Evolutionary conservation across 2,888 invertebrate genomes (phyloP).

Genomic region (Drosophila prostipennis): DNA sequence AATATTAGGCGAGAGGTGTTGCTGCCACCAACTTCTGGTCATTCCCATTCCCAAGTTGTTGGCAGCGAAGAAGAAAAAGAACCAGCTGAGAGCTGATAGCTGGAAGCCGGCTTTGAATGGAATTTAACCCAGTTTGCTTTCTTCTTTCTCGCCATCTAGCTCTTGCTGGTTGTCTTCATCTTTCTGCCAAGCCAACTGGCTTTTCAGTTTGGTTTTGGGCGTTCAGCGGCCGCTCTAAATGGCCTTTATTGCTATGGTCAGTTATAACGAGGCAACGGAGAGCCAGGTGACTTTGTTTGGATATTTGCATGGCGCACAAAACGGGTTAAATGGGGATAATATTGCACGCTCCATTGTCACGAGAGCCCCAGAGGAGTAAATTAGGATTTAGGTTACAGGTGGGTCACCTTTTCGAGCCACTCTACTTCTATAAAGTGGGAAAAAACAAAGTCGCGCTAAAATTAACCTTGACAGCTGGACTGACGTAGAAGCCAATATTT

Average conservation of each 20-base stretch:
- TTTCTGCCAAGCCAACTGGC: slow-evolving; percentile 46
- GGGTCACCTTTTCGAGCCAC: neutral
- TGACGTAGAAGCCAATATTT: slow-evolving; percentile 34
- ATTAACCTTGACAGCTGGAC: slow-evolving; percentile 15
- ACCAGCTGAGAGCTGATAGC: slow-evolving; percentile 63
- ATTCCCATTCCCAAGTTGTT: slow-evolving; percentile 16
- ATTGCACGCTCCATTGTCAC: slow-evolving; percentile 11
- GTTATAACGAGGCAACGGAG: slow-evolving; percentile 51
- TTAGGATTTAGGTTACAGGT: neutral
- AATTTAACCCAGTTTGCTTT: slow-evolving; percentile 78
- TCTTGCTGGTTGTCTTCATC: slow-evolving; percentile 27
- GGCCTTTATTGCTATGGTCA: slow-evolving; percentile 63
- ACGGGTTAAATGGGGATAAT: slow-evolving; percentile 34
- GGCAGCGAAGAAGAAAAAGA: slow-evolving; percentile 44
- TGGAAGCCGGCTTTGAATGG: slow-evolving; percentile 65
- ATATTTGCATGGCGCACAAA: slow-evolving; percentile 33
- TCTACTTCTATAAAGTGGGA: too few species aligned
- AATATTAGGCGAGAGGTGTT: slow-evolving; percentile 54
- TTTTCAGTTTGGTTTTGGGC: slow-evolving; percentile 50
- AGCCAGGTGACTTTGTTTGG: slow-evolving; percentile 40
- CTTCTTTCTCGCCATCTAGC: slow-evolving; percentile 50
- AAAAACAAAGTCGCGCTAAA: too few species aligned
- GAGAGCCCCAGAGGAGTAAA: neutral
- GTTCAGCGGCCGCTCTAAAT: slow-evolving; percentile 49
- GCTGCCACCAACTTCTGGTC: slow-evolving; percentile 38